Base-by-base conservation (phyloP, 2,888 invertebrate species). In the Synanthedon formicaeformis region DNA sequence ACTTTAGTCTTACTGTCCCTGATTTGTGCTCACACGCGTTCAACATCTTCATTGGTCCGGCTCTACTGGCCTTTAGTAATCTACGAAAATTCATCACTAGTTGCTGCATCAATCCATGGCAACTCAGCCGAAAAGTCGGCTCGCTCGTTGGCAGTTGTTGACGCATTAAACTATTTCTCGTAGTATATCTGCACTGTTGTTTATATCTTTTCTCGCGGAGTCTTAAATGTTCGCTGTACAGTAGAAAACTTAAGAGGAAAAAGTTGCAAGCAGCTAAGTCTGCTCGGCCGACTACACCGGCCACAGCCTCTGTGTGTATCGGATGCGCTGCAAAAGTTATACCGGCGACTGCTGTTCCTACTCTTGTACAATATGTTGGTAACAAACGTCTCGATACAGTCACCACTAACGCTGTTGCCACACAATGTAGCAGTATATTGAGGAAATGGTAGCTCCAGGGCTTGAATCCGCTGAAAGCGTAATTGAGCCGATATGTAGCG, bases 301-400 rank as follows among this genome's bases (percentile, higher is more conserved):
- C 96, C 40, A 98, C 98, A 0, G 98, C 97, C 81, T 99, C 99
- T 3, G 96, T 96, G 86, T 98, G 98, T 65, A 99, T 93, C 12
- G 98, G 98, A 83, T 99, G 98, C 2, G 94, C 92, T 40, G 98
- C 97, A 76, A 99, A 99, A 48, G 96, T 89, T 8, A 96, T 88
- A 0, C 96, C 96, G 0, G 97, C 91, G 40, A 94, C 90, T 52
- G 91, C 89, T 51, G 93, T 90, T 41, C 94, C 94, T 63, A 93
- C 89, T 64, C 89, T 88, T 54, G 88, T 88, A 67, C 89, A 90
- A 57, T 89, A 85, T 50, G 87, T 83, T 53, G 94, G 92, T 58
- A 94, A 83, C 51, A 94, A 87, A 56, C 91, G 90, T 54, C 92
- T 89, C 2, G 95, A 94, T 50, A 95, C 90, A 57, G 91, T 90